Evolutionary conservation across 35 echinoderm and acorn worm genomes (phyloP), one percentile per base, ranked within the genome.

Genomic region (Hemicentrotus pulcherrimus): DNA sequence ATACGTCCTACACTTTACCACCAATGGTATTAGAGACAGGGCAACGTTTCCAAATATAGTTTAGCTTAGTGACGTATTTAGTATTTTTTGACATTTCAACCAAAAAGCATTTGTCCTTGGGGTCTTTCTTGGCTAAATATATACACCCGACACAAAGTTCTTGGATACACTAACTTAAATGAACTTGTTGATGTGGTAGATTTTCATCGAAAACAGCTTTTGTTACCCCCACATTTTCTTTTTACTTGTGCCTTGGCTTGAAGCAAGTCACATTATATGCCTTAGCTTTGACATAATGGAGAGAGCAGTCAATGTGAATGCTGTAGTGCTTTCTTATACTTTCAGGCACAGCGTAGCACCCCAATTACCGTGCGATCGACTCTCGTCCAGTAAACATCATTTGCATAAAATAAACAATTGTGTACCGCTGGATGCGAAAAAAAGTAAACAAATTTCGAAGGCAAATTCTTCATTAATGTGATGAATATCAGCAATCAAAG

Each of bases 71-170:
- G 88, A 90, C 88, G 88, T 90, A 90, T 90, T 90, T 90, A 47
- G 88, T 90, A 90, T 90, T 90, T 90, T 90, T 90, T 90, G 88
- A 90, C 88, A 90, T 90, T 90, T 90, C 88, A 47, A 47, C 46
- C 32, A 90, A 90, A 90, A 90, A 45, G 88, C 88, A 45, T 18
- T 33, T 47, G 46, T 90, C 88, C 88, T 90, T 33, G 46, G 88
- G 88, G 88, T 33, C 32, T 90, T 90, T 33, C 19, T 19, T 47
- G 19, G 32, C 88, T 90, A 90, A 90, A 90, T 90, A 45, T 90
- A 90, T 90, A 90, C 88, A 90, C 88, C 88, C 88, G 32, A 90
- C 15, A 18, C 46, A 45, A 90, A 90, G 46, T 90, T 90, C 88
- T 90, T 6, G 32, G 32, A 45, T 90, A 90, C 14, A 46, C 32